Percentiles rank a stretch among this genome's conserved stretches.
phyloP scores from a whole-genome alignment of 2,797 vertebrate species.

The Chiloscyllium punctatum region DNA sequence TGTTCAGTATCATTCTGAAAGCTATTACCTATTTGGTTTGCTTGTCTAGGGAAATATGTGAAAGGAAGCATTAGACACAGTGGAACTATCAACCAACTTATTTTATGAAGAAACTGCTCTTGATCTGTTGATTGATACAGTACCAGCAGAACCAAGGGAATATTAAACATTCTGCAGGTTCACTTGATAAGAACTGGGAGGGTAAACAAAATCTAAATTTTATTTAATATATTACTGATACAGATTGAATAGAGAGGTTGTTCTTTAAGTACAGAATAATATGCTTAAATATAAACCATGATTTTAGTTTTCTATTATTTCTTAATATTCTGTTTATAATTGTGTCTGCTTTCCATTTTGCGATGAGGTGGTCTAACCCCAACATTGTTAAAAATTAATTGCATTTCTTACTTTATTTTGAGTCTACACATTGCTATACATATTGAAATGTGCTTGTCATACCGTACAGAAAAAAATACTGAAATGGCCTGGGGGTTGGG shows the following conservation, averaged over 20 bases:
- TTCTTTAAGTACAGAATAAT: constrained; percentile 10
- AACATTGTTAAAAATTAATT: constrained; percentile 20
- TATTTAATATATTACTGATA: neutral
- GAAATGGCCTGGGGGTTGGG: neutral
- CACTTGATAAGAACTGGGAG: constrained; percentile 8
- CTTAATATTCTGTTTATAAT: neutral
- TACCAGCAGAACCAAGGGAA: constrained; percentile 18
- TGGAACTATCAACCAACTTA: constrained; percentile 33
- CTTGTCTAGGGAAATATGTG: neutral
- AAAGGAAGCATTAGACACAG: constrained; percentile 15
- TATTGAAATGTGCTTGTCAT: neutral
- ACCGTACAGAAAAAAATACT: neutral
- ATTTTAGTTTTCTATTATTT: neutral
- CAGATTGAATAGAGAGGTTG: neutral
- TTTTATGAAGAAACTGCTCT: neutral
- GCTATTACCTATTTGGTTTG: constrained; percentile 27
- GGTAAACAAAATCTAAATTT: constrained; percentile 16
- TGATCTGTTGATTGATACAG: constrained; percentile 31
- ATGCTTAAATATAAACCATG: neutral
- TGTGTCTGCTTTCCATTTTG: constrained; percentile 23
- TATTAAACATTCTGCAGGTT: constrained; percentile 23
- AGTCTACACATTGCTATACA: neutral
- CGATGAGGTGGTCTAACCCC: constrained; percentile 21
- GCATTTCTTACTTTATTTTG: constrained; percentile 3
- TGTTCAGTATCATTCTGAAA: constrained; percentile 29